Conservation (phyloP, 2,113 vertebrate species). For the Nothoprocta perdicaria region DNA sequence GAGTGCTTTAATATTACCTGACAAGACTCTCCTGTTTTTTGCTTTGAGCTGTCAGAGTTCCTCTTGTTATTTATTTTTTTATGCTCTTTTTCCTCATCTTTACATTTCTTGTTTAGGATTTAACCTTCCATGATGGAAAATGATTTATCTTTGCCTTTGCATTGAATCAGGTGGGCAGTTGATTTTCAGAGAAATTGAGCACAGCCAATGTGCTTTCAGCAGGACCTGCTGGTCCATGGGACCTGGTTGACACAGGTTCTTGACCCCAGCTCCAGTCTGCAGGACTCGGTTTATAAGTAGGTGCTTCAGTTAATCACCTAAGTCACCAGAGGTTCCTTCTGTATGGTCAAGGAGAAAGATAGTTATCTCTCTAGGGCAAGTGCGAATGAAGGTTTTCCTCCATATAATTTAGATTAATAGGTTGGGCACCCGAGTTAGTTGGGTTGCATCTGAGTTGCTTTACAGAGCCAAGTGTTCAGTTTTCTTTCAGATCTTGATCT, state of each 20-base stretch:
- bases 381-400: neutral
- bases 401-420: neutral
- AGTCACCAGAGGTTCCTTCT: neutral
- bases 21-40: neutral
- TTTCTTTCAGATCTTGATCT: neutral
- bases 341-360: neutral
- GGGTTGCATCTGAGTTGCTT: neutral
- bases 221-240: neutral
- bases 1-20: neutral
- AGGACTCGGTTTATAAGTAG: neutral
- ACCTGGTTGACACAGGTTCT: accelerated
- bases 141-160: neutral
- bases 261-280: neutral
- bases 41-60: neutral
- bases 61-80: neutral
- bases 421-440: accelerated
- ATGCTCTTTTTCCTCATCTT: neutral
- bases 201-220: neutral
- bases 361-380: neutral
- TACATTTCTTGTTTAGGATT: neutral
- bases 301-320: neutral
- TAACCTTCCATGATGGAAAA: accelerated
- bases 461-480: neutral
- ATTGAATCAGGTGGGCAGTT: neutral
- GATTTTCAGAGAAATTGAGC: neutral